Percentiles rank a stretch among this genome's conserved stretches.
Evolutionary conservation across 1,140 invertebrate species (phyloP).

Genomic region (Teleopsis dalmanni): DNA sequence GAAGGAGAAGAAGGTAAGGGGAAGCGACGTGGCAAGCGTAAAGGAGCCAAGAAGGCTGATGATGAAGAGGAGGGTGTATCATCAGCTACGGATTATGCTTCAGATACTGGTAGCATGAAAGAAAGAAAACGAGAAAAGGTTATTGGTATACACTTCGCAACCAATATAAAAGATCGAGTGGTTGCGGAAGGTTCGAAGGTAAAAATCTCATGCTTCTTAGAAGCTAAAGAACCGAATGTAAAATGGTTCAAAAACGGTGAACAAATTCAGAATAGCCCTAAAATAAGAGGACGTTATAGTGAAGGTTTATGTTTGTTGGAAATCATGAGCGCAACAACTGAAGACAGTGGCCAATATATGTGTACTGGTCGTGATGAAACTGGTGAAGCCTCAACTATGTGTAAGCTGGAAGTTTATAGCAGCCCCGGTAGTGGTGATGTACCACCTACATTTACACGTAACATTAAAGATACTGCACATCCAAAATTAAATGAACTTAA

Average conservation of each 20-base stretch:
- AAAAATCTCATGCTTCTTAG: conserved; percentile 76
- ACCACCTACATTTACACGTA: conserved; percentile 41
- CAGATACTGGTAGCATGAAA: conserved; percentile 32
- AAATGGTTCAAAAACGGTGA: conserved; percentile 69
- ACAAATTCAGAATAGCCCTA: conserved; percentile 37
- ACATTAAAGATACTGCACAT: conserved; percentile 56
- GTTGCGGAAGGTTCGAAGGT: conserved; percentile 66
- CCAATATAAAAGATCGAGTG: conserved; percentile 61
- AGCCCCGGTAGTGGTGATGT: conserved; percentile 38
- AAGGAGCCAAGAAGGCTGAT: conserved; percentile 21
- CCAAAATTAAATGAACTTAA: conserved; percentile 61
- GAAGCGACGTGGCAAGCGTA: conserved; percentile 16
- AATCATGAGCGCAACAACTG: conserved; percentile 49
- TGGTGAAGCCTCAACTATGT: conserved; percentile 32
- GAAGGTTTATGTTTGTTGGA: conserved; percentile 58
- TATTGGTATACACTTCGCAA: conserved; percentile 38
- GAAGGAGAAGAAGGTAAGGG: conserved; percentile 27
- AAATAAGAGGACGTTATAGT: conserved; percentile 50
- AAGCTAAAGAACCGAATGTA: conserved; percentile 66
- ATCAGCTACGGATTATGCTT: conserved; percentile 29
- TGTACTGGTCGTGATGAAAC: conserved; percentile 55
- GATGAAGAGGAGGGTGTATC: conserved; percentile 25
- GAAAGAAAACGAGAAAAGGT: conserved; percentile 40
- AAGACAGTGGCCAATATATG: conserved; percentile 57
- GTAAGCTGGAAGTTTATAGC: conserved; percentile 33